Evolutionary conservation across 2,888 invertebrate species (phyloP).

Genomic region (Gortyna flavago): DNA sequence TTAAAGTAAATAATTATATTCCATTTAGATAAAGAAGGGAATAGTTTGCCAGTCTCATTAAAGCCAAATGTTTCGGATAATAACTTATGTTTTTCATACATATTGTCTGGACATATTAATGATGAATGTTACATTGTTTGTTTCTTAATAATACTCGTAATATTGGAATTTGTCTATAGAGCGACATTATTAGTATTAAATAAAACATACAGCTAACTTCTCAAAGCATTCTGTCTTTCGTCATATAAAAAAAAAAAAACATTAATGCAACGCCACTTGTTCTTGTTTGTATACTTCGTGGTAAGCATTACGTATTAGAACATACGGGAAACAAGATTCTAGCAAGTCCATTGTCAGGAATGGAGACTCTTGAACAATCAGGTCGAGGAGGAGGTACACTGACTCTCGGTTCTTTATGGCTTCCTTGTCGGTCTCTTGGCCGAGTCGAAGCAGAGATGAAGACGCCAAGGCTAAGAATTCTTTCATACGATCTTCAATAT

Average conservation of each 20-base stretch:
- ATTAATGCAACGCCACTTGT: constrained; percentile 90
- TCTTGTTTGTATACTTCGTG: constrained; percentile 98
- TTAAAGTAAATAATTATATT: constrained; percentile 46
- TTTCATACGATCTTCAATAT: constrained; percentile 99
- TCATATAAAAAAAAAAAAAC: constrained; percentile 52
- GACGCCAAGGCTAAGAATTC: constrained; percentile 98
- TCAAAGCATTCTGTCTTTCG: constrained; percentile 66
- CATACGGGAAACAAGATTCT: constrained; percentile 99
- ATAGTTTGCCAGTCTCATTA: constrained; percentile 81
- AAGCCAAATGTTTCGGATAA: constrained; percentile 60
- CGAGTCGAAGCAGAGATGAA: constrained; percentile 97
- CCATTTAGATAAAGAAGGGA: constrained; percentile 67
- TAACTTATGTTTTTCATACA: constrained; percentile 48
- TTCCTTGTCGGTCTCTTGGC: constrained; percentile 98
- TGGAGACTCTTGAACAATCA: constrained; percentile 99
- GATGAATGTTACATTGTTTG: constrained; percentile 36
- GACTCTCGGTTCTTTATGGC: constrained; percentile 98
- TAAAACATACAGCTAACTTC: constrained; percentile 51
- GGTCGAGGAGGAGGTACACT: constrained; percentile 98
- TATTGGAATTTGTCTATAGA: constrained; percentile 67
- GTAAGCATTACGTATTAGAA: constrained; percentile 99
- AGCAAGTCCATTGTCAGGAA: constrained; percentile 99
- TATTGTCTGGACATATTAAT: constrained; percentile 47
- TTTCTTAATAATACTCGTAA: constrained; percentile 54
- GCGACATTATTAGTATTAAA: constrained; percentile 50